Percentiles rank a stretch among this genome's conserved stretches.
phyloP scores from a whole-genome alignment of 2,797 vertebrate species.

The Euphonia xanthogaster region DNA sequence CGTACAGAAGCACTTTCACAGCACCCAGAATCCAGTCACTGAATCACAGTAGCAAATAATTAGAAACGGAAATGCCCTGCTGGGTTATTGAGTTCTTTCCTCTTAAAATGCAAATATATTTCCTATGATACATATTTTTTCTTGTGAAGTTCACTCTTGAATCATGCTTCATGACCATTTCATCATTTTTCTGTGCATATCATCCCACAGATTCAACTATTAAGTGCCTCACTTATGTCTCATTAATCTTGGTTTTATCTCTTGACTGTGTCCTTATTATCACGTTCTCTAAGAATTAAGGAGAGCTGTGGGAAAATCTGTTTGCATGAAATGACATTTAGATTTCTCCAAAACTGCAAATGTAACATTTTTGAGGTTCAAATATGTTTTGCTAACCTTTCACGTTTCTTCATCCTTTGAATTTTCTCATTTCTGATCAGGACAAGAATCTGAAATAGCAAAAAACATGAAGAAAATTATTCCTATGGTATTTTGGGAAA shows the following conservation, averaged over 20 bases:
- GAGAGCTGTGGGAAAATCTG: slow-evolving; percentile 50
- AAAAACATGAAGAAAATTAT: slow-evolving; percentile 11
- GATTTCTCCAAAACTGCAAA: slow-evolving; percentile 16
- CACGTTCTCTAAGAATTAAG: slow-evolving; percentile 28
- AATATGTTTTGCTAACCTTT: slow-evolving; percentile 54
- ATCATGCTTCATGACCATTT: slow-evolving; percentile 14
- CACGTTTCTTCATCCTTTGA: slow-evolving; percentile 6
- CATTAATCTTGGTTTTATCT: slow-evolving; percentile 47
- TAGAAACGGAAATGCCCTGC: background rate
- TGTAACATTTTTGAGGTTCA: slow-evolving; percentile 45
- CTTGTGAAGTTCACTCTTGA: background rate
- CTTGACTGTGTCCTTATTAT: slow-evolving; percentile 24
- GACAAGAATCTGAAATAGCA: background rate
- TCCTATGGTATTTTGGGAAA: background rate
- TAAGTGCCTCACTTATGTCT: slow-evolving; percentile 31
- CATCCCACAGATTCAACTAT: slow-evolving; percentile 6
- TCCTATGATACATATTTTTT: background rate
- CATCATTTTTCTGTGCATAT: background rate
- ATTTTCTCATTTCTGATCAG: slow-evolving; percentile 35
- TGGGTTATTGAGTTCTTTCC: background rate
- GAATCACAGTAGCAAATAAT: slow-evolving; percentile 34
- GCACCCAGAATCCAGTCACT: background rate
- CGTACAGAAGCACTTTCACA: background rate
- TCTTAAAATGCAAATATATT: slow-evolving; percentile 21
- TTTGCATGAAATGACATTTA: slow-evolving; percentile 56